phyloP scores from a whole-genome alignment of 2,797 vertebrate genomes.

The Trichosurus vulpecula region DNA sequence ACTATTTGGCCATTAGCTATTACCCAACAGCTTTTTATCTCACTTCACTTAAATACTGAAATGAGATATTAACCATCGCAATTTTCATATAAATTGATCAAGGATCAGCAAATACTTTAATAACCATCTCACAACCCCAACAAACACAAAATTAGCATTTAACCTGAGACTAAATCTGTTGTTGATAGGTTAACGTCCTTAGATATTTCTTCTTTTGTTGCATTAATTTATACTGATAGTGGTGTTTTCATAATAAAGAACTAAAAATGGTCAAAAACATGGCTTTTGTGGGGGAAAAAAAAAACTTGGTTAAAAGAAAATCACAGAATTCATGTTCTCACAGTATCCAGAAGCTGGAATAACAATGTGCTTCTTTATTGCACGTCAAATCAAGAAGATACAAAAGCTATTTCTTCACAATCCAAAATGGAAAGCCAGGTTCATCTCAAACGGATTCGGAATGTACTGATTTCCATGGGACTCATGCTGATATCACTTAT shows the following conservation, averaged over 20 bases:
- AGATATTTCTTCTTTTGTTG: conserved; percentile 72
- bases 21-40: conserved; percentile 75
- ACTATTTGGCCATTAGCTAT: conserved; percentile 86
- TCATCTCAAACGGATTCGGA: conserved; percentile 88
- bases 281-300: conserved; percentile 80
- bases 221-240: conserved; percentile 69
- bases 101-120: conserved; percentile 74
- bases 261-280: conserved; percentile 79
- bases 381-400: conserved; percentile 81
- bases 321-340: conserved; percentile 81
- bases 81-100: conserved; percentile 71
- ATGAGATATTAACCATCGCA: conserved; percentile 66
- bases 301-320: conserved; percentile 58
- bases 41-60: conserved; percentile 76
- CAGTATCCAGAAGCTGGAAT: conserved; percentile 85
- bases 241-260: conserved; percentile 63
- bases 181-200: conserved; percentile 78
- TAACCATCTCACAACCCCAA: conserved; percentile 76
- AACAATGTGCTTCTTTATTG: conserved; percentile 86
- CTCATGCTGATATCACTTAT: conserved; percentile 86
- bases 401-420: conserved; percentile 74
- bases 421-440: conserved; percentile 68
- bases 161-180: conserved; percentile 86
- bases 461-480: conserved; percentile 94
- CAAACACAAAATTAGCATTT: conserved; percentile 79